A percentile compares a stretch with the other conserved stretches of the same genome.
phyloP scores from a whole-genome alignment of 2,797 vertebrate species.

The Channallabes apus region DNA sequence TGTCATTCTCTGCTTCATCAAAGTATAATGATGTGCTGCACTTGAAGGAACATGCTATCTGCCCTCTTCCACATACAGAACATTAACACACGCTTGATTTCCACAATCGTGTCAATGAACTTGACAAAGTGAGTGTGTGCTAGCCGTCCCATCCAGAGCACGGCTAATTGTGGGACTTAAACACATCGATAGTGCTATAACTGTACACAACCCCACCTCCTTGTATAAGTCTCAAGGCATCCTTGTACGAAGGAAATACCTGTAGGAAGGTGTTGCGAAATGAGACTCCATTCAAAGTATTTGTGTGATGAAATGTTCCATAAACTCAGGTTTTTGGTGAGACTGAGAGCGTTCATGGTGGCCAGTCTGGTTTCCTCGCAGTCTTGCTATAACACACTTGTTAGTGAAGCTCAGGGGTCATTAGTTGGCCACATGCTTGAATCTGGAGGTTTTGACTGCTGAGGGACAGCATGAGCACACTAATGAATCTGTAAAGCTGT shows the following conservation, averaged over 20 bases:
- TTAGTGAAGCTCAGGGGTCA: conserved; percentile 40
- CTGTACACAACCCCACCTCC: background rate
- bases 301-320: background rate
- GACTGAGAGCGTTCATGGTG: background rate
- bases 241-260: background rate
- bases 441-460: conserved; percentile 24
- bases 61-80: background rate
- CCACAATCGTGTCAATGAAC: background rate
- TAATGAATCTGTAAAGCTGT: conserved; percentile 49
- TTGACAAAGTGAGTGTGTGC: background rate
- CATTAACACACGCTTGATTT: too few species aligned
- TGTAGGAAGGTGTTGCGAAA: background rate
- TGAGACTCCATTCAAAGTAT: background rate
- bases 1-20: background rate
- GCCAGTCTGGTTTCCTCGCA: conserved; percentile 16
- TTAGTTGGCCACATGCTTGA: conserved; percentile 34
- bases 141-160: background rate
- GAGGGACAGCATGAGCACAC: conserved; percentile 32
- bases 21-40: background rate
- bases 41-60: background rate
- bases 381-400: background rate
- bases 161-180: background rate
- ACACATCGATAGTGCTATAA: background rate
- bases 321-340: background rate
- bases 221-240: background rate